A percentile compares a stretch with the other conserved stretches of the same genome.
These are phyloP conservation scores for Coracias cyanogaster DNA, from an alignment of 2,797 vertebrate species.

Conservation along the genomic window DNA sequence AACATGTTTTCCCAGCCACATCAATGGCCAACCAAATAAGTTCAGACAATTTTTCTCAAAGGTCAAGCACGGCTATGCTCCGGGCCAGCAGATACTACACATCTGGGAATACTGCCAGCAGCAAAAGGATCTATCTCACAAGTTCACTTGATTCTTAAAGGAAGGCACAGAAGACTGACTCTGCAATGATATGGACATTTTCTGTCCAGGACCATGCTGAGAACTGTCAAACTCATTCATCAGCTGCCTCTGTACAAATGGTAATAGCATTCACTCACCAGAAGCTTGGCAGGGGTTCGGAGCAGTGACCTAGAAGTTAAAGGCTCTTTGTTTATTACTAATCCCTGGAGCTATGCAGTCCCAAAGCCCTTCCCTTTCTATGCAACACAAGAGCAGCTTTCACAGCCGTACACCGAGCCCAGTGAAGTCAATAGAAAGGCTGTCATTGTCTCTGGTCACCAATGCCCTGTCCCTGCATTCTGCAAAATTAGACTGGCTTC, in stretches of 20 bases:
- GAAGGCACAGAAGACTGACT: neutral
- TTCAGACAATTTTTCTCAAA: neutral
- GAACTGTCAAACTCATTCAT: conserved; percentile 40
- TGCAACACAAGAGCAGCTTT: conserved; percentile 67
- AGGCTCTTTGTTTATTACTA: conserved; percentile 63
- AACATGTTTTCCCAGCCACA: neutral
- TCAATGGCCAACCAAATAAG: neutral
- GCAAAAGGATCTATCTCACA: neutral
- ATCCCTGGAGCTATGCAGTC: conserved; percentile 63
- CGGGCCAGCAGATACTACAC: neutral
- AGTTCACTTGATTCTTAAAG: neutral
- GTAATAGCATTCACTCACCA: conserved; percentile 17
- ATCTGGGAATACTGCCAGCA: neutral
- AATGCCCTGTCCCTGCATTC: conserved; percentile 39
- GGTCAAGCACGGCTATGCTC: neutral
- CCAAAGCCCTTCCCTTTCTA: conserved; percentile 70
- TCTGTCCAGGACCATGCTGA: neutral
- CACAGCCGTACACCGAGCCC: conserved; percentile 33
- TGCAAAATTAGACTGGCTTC: conserved; percentile 51
- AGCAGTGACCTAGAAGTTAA: conserved; percentile 70
- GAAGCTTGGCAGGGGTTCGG: conserved; percentile 48
- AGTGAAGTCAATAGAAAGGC: conserved; percentile 61
- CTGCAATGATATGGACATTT: neutral
- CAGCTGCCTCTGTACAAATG: conserved; percentile 26
- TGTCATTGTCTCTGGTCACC: conserved; percentile 58